phyloP scores from a whole-genome alignment of 2,888 invertebrate genomes.

The Eurytoma californica region DNA sequence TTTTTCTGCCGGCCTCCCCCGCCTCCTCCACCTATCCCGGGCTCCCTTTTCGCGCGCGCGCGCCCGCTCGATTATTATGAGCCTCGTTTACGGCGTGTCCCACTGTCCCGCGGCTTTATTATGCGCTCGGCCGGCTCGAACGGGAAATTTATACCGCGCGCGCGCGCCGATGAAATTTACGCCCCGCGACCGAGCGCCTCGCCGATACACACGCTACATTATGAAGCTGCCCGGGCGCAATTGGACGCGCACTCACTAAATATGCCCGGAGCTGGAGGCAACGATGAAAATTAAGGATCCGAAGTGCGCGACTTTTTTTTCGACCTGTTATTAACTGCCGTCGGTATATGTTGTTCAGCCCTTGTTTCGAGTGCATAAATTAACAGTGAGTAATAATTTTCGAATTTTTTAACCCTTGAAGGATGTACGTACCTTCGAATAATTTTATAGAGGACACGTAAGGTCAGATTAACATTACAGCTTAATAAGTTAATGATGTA shows the following conservation, averaged over 20 bases:
- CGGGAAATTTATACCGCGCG: slow-evolving; percentile 34
- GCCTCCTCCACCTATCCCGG: slow-evolving; percentile 24
- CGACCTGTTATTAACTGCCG: no score
- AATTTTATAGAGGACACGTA: no score
- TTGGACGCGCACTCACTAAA: neutral
- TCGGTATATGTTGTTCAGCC: no score
- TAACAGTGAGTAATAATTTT: no score
- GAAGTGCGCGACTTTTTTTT: no score
- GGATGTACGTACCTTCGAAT: no score
- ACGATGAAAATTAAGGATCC: no score
- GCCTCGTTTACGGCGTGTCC: slow-evolving; percentile 8
- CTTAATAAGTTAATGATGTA: no score
- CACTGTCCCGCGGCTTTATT: slow-evolving; percentile 18
- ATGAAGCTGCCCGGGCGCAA: neutral
- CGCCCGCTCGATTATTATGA: slow-evolving; percentile 27
- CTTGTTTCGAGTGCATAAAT: no score
- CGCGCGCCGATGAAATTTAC: neutral
- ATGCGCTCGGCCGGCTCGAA: slow-evolving; percentile 1
- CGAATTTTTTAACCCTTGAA: no score
- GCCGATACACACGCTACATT: neutral
- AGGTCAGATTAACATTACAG: no score
- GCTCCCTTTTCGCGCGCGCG: neutral
- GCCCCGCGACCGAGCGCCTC: neutral
- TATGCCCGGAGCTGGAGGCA: neutral
- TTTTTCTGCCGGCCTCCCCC: slow-evolving; percentile 24